Evolutionary conservation across 2,797 vertebrate genomes (phyloP), one percentile per base, ranked within the genome.

Genomic region (Podarcis siculus): DNA sequence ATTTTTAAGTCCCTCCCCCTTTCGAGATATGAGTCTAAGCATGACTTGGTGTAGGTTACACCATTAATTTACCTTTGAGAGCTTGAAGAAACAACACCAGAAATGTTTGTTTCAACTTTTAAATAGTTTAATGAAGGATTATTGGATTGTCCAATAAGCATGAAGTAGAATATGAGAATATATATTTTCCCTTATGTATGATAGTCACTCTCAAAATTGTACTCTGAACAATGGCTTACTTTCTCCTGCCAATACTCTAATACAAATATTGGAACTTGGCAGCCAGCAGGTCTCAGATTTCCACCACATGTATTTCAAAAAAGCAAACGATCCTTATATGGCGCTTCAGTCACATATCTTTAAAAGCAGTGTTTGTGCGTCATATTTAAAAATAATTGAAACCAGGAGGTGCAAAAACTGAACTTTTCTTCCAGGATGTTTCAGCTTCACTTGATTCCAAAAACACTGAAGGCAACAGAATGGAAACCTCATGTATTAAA

Each of bases 221-320:
- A 91, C 92, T 95, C 93, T 94, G 97, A 98, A 98, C 98, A 98
- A 98, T 97, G 97, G 95, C 96, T 97, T 97, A 96, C 97, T 98
- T 97, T 98, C 97, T 95, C 96, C 93, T 96, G 96, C 98, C 97
- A 98, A 97, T 93, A 94, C 96, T 97, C 92, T 94, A 96, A 97
- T 98, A 98, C 97, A 97, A 97, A 95, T 96, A 94, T 97, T 98
- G 97, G 95, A 98, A 98, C 97, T 98, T 98, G 98, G 98, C 98
- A 98, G 97, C 83, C 94, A 93, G 85, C 95, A 90, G 61, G 95
- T 97, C 97, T 98, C 98, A 97, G 97, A 98, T 99, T 98, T 98
- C 98, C 98, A 98, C 98, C 98, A 99, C 98, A 99, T 99, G 98
- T 98, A 98, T 97, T 97, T 96, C 27, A 95, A 96, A 98, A 97